These are phyloP conservation scores for Psittacula derbiana DNA, from an alignment of 2,797 vertebrate genomes.

Conservation along the genomic window DNA sequence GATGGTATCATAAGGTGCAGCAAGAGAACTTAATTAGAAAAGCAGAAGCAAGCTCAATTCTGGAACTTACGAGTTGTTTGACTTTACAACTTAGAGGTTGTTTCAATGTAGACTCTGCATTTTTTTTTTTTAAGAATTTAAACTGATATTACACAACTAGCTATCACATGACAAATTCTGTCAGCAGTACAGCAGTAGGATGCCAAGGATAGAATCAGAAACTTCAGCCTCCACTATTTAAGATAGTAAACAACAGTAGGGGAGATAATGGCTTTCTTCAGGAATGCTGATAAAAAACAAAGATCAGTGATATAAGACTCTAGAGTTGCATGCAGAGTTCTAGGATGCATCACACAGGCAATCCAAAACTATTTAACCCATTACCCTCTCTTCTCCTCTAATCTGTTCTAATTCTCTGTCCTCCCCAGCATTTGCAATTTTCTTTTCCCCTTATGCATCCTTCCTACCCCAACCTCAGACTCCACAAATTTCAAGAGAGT, in stretches of 20 bases:
- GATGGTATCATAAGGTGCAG: conserved; percentile 24
- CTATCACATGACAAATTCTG: neutral
- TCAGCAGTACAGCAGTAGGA: neutral
- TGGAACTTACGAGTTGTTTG: neutral
- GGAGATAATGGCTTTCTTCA: neutral
- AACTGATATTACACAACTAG: neutral
- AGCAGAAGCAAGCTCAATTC: neutral
- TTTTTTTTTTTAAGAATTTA: neutral
- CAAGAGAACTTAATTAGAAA: conserved; percentile 30
- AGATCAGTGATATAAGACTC: neutral
- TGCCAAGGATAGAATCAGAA: neutral
- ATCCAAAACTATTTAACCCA: neutral
- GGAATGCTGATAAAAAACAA: neutral
- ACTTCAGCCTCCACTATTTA: neutral
- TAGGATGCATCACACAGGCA: neutral
- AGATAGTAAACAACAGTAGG: neutral
- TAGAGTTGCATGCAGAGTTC: neutral
- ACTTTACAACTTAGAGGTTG: neutral
- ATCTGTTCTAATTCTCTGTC: neutral
- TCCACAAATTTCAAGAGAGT: neutral
- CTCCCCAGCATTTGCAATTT: neutral
- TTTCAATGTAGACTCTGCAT: neutral
- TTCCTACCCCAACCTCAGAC: neutral
- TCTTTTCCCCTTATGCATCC: neutral
- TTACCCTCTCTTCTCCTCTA: neutral